Base-by-base conservation (phyloP, 2,797 vertebrate genomes). In the Muraenolepis orangiensis region DNA sequence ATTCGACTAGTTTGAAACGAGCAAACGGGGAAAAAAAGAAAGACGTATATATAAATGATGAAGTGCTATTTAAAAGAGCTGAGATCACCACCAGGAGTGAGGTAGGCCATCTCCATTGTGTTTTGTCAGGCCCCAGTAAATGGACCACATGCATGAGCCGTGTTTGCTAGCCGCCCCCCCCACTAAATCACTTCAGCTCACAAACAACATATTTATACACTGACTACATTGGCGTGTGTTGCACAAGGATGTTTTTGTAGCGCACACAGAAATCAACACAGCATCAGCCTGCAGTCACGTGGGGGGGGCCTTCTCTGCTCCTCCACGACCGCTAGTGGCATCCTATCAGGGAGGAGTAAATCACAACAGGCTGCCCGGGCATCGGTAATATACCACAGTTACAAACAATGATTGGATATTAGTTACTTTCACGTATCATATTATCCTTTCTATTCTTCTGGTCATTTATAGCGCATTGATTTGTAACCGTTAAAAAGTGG, bases 1-100 rank as follows among this genome's bases (percentile, higher is more conserved):
- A 66, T 46, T 70, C 11, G 57, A 40, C 32, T 28, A 4, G 28
- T 70, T 74, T 3, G 67, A 78, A 76, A 14, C n/a, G n/a, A 26
- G 29, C 34, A 30, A 10, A 42, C 30, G 26, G 20, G 30, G 46
- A 36, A 11, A 40, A 26, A 23, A 73, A 30, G 18, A 32, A 10
- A 40, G 1, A 74, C 13, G 72, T 38, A 57, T 8, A 34, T 57
- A 57, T 57, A 57, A 57, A 57, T 57, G 23, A 57, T 57, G 20
- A 57, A 57, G 51, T n/a, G 51, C n/a, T 23, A 57, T 57, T 57
- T 8, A 57, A 57, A n/a, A 57, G 42, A 18, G 42, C 42, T 46
- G 42, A 46, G 42, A 18, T 46, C 42, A 46, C 42, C 42, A 18
- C 42, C 42, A 6, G n/a, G 51, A n/a, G n/a, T n/a, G 20, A 57